A percentile compares a stretch with the other conserved stretches of the same genome.
Evolutionary conservation across 2,797 vertebrate genomes (phyloP).

Genomic region (Steatocranus sp.): DNA sequence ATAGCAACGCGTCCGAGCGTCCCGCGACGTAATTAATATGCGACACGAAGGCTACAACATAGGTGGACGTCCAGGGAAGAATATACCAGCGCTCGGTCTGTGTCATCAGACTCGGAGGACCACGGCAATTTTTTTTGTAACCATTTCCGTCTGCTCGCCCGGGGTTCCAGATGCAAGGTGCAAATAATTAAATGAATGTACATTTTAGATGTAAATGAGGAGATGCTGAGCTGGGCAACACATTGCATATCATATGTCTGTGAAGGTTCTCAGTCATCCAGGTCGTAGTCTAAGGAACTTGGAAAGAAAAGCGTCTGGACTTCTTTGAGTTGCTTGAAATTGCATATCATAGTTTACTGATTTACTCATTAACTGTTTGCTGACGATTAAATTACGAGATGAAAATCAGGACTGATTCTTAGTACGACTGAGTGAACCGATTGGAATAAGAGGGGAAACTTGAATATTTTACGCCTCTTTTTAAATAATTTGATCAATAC

Average conservation of each 20-base stretch:
- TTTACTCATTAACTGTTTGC: too few species aligned
- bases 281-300: too few species aligned
- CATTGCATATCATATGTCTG: too few species aligned
- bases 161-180: not conserved
- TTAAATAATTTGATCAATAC: not conserved
- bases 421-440: too few species aligned
- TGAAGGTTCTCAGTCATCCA: too few species aligned
- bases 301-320: too few species aligned
- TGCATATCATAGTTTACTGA: too few species aligned
- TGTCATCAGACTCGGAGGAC: not conserved
- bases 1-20: not conserved
- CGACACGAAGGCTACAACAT: not conserved
- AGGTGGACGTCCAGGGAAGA: not conserved
- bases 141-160: accelerated
- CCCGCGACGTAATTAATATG: not conserved
- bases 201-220: not conserved
- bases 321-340: too few species aligned
- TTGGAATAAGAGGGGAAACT: too few species aligned
- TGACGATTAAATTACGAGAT: too few species aligned
- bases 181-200: not conserved
- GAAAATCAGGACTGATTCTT: too few species aligned
- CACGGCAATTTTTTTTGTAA: not conserved
- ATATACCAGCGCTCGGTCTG: not conserved
- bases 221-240: too few species aligned
- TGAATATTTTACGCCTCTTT: not conserved